Evolutionary conservation across 2,888 invertebrate genomes (phyloP).

Genomic region (Oasisia sp.): DNA sequence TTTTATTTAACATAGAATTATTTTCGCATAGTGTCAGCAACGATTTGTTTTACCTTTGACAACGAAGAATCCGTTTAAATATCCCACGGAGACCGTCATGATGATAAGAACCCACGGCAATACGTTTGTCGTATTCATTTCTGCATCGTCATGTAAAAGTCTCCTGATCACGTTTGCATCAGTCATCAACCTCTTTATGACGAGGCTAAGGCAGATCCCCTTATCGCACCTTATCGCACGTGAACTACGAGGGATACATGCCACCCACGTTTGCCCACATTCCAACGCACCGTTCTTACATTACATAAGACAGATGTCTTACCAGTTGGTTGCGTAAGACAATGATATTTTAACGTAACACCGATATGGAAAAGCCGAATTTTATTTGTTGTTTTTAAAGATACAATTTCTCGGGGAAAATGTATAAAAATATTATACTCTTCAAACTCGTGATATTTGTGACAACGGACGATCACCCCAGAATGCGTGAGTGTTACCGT

Average conservation of each 20-base stretch:
- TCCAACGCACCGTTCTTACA: neutral
- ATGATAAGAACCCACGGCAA: neutral
- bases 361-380: neutral
- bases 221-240: neutral
- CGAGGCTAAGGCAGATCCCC: neutral
- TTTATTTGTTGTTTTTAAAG: neutral
- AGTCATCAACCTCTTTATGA: neutral
- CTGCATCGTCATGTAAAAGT: neutral
- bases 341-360: neutral
- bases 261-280: neutral
- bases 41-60: neutral
- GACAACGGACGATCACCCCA: neutral
- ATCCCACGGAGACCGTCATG: neutral
- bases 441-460: neutral
- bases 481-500: neutral
- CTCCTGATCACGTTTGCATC: neutral
- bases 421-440: neutral
- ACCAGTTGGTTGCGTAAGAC: no score
- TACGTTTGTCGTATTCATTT: neutral
- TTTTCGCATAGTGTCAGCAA: neutral
- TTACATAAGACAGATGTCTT: neutral
- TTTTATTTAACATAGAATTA: neutral
- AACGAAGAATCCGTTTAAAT: slow-evolving; percentile 5
- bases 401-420: neutral
- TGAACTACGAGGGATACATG: neutral